phyloP scores from a whole-genome alignment of 1,140 invertebrate species.

The Hermetia illucens region DNA sequence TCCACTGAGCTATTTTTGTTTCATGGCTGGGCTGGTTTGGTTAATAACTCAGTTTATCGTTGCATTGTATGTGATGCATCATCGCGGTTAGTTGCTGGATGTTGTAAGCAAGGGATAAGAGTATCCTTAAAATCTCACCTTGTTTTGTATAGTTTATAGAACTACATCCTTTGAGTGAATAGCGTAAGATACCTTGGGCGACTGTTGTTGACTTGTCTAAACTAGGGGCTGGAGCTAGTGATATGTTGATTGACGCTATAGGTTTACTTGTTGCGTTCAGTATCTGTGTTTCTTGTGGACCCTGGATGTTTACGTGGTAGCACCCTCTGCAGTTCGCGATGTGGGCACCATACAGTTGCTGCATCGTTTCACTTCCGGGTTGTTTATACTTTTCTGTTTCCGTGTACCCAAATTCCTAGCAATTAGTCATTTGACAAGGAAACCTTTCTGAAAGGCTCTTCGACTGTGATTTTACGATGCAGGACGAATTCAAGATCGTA shows the following conservation, averaged over 20 bases:
- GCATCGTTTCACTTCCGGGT: background rate
- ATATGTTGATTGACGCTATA: background rate
- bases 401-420: background rate
- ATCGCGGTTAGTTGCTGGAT: background rate
- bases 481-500: background rate
- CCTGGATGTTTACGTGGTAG: background rate
- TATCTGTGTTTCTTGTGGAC: background rate
- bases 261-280: background rate
- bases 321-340: background rate
- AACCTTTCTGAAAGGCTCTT: background rate
- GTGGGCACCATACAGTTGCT: background rate
- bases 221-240: background rate
- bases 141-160: background rate
- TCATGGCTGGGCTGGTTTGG: background rate
- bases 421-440: background rate
- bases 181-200: too few species aligned
- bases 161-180: too few species aligned
- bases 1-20: constrained; percentile 5
- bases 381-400: background rate
- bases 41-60: background rate
- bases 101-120: background rate
- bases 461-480: background rate
- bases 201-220: background rate
- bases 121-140: background rate
- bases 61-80: background rate